A percentile compares a stretch with the other conserved stretches of the same genome.
phyloP scores from a whole-genome alignment of 1,140 invertebrate species.

The Meloidogyne exigua region DNA sequence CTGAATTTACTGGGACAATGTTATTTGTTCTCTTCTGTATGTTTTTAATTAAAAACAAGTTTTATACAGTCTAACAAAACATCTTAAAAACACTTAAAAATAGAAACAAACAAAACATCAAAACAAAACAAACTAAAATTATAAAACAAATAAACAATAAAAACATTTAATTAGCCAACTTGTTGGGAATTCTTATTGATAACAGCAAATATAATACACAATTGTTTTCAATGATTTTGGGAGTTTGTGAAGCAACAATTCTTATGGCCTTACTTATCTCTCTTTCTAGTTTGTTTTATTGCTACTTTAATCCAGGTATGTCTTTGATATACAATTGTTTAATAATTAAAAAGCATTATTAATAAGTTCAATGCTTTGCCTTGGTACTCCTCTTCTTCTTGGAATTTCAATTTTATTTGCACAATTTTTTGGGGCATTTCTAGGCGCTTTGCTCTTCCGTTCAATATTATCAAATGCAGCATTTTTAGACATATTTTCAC shows the following conservation, averaged over 20 bases:
- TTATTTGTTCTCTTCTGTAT: slow-evolving; percentile 33
- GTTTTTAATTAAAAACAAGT: background rate
- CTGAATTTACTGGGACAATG: slow-evolving; percentile 31
- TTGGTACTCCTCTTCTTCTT: slow-evolving; percentile 20
- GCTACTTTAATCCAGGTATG: slow-evolving; percentile 30
- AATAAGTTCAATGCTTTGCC: slow-evolving; percentile 24
- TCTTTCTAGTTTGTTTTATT: slow-evolving; percentile 2
- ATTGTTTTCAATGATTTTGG: background rate
- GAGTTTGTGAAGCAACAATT: slow-evolving; percentile 8
- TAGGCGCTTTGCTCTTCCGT: slow-evolving; percentile 30
- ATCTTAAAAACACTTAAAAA: background rate
- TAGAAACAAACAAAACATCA: background rate
- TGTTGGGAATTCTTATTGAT: slow-evolving; percentile 26
- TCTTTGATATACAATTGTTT: background rate
- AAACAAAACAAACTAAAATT: background rate
- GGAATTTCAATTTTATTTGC: slow-evolving; percentile 33
- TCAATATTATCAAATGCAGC: slow-evolving; percentile 9
- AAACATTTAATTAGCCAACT: slow-evolving; percentile 9
- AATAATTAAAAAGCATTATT: slow-evolving; percentile 21
- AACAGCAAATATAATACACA: background rate
- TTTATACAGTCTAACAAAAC: background rate
- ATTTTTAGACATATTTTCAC: slow-evolving; percentile 25
- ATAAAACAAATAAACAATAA: background rate
- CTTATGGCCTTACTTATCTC: slow-evolving; percentile 7
- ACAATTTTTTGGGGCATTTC: slow-evolving; percentile 39